phyloP scores from a whole-genome alignment of 2,113 vertebrate species.

The Dermatemys mawii region DNA sequence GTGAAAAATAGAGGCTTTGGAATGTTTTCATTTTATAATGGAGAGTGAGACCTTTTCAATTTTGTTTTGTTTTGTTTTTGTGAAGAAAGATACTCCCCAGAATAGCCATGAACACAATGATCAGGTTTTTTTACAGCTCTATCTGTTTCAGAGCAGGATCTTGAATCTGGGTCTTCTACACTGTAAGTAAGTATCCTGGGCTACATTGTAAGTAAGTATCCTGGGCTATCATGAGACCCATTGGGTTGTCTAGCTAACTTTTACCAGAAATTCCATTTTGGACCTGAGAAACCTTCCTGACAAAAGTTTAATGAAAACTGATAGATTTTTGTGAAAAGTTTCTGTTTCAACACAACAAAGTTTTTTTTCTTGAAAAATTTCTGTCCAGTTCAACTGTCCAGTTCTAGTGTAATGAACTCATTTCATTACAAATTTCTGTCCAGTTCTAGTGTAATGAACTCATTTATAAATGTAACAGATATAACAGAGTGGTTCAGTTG shows the following conservation, averaged over 20 bases:
- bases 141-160: neutral
- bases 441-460: too few species aligned
- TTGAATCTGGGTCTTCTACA: neutral
- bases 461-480: neutral
- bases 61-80: neutral
- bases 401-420: too few species aligned
- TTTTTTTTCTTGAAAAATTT: neutral
- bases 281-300: neutral
- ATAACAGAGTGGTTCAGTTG: neutral
- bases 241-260: neutral
- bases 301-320: neutral
- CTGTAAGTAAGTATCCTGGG: rapidly evolving
- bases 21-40: neutral
- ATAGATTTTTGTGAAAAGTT: neutral
- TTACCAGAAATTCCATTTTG: neutral
- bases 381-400: neutral
- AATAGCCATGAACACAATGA: neutral
- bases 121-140: neutral
- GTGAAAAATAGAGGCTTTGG: neutral
- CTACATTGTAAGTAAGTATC: too few species aligned
- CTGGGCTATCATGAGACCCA: neutral
- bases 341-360: neutral
- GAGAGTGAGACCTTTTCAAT: neutral
- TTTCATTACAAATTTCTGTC: too few species aligned
- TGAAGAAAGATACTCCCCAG: neutral